Conservation (phyloP, 2,797 vertebrate species). For the Microtus californicus region DNA sequence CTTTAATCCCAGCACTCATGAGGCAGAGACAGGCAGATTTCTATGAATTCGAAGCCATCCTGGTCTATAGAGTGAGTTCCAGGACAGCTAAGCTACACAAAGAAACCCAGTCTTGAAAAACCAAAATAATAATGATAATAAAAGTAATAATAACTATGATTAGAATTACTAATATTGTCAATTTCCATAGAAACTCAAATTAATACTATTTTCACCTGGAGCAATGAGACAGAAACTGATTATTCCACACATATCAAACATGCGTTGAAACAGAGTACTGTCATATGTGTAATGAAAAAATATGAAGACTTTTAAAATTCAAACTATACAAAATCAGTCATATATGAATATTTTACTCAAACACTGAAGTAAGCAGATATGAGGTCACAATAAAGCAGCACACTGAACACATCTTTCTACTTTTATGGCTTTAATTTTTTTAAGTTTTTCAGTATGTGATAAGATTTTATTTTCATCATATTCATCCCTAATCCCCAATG, state of each 20-base stretch:
- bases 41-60: neutral
- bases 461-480: neutral
- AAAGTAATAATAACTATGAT: neutral
- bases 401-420: neutral
- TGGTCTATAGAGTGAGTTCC: neutral
- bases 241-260: neutral
- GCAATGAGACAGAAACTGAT: neutral
- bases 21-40: neutral
- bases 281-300: constrained; percentile 9
- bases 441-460: neutral
- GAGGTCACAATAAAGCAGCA: neutral
- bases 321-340: constrained; percentile 20
- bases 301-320: constrained; percentile 9
- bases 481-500: neutral
- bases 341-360: constrained; percentile 11
- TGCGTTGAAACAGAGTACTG: neutral
- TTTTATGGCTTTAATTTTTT: neutral
- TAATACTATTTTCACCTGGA: constrained; percentile 12
- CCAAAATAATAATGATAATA: neutral
- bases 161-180: neutral
- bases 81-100: neutral
- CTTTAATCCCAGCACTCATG: neutral
- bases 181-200: constrained; percentile 12
- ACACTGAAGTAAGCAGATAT: neutral
- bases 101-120: neutral